Conservation (phyloP, 2,113 vertebrate genomes). For the Eptatretus burgeri region DNA sequence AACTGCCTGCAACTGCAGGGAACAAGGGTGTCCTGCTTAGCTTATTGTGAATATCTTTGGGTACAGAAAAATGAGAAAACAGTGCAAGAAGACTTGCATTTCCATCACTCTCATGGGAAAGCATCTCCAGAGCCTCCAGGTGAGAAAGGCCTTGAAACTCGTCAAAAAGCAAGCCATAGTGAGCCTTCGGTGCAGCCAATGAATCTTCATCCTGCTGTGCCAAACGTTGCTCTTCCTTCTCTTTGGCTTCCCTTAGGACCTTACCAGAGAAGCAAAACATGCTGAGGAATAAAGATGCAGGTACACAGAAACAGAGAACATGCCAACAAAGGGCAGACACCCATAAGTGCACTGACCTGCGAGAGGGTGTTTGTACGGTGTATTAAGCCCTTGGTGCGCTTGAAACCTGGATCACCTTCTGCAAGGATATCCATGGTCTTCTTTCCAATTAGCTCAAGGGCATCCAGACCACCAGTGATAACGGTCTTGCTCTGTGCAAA, state of each 20-base stretch:
- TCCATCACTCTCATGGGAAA: slow-evolving; percentile 64
- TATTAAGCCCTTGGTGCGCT: slow-evolving; percentile 70
- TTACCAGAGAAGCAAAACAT: slow-evolving; percentile 18
- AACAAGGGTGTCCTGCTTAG: neutral
- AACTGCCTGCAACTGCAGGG: slow-evolving; percentile 40
- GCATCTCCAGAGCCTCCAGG: slow-evolving; percentile 79
- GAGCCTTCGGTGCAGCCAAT: slow-evolving; percentile 34
- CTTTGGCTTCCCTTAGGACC: slow-evolving; percentile 73
- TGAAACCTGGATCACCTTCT: slow-evolving; percentile 84
- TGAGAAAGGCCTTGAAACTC: slow-evolving; percentile 81
- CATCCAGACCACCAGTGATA: slow-evolving; percentile 59
- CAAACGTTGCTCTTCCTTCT: slow-evolving; percentile 50
- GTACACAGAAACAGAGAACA: neutral
- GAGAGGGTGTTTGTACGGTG: slow-evolving; percentile 44
- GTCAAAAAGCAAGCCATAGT: slow-evolving; percentile 87
- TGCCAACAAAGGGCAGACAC: neutral
- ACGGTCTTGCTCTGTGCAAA: slow-evolving; percentile 44
- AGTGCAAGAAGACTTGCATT: slow-evolving; percentile 27
- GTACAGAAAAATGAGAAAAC: neutral
- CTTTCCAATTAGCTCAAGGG: slow-evolving; percentile 89
- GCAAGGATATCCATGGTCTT: slow-evolving; percentile 98
- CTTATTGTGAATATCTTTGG: neutral
- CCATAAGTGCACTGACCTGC: slow-evolving; percentile 24
- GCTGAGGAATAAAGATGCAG: neutral
- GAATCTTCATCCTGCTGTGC: slow-evolving; percentile 22